Conservation (phyloP, 1,140 invertebrate species). For the Galleria mellonella region DNA sequence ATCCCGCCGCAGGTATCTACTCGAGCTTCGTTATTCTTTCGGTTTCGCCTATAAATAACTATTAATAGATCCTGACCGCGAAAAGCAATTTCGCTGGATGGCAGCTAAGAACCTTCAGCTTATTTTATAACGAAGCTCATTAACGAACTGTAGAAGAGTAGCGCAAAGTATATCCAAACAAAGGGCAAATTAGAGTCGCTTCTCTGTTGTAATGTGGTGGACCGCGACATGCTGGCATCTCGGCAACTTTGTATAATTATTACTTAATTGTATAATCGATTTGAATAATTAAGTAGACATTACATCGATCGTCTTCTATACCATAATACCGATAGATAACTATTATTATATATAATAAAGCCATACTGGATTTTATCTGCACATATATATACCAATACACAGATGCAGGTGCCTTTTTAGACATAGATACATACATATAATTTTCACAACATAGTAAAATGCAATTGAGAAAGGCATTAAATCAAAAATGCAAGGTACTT, state of each 20-base stretch:
- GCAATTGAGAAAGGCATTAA: too few species aligned
- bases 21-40: constrained; percentile 24
- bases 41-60: constrained; percentile 37
- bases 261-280: constrained; percentile 34
- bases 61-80: constrained; percentile 44
- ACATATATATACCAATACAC: too few species aligned
- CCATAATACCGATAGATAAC: constrained; percentile 3
- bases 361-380: not conserved
- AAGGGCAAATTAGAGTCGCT: constrained; percentile 17
- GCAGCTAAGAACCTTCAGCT: constrained; percentile 54
- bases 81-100: constrained; percentile 62
- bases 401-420: too few species aligned
- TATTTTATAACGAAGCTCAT: constrained; percentile 64
- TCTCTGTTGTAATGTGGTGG: constrained; percentile 11
- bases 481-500: too few species aligned
- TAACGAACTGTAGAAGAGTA: constrained; percentile 24
- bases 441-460: too few species aligned
- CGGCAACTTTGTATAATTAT: constrained; percentile 41
- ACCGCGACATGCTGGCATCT: constrained; percentile 10
- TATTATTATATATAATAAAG: constrained; percentile 6
- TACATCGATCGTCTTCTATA: constrained; percentile 4
- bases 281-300: constrained; percentile 13
- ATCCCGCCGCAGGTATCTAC: constrained; percentile 14
- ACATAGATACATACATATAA: too few species aligned
- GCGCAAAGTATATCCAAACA: constrained; percentile 20